Evolutionary conservation across 2,888 invertebrate genomes (phyloP).

Genomic region (Dexiosoma caninum): DNA sequence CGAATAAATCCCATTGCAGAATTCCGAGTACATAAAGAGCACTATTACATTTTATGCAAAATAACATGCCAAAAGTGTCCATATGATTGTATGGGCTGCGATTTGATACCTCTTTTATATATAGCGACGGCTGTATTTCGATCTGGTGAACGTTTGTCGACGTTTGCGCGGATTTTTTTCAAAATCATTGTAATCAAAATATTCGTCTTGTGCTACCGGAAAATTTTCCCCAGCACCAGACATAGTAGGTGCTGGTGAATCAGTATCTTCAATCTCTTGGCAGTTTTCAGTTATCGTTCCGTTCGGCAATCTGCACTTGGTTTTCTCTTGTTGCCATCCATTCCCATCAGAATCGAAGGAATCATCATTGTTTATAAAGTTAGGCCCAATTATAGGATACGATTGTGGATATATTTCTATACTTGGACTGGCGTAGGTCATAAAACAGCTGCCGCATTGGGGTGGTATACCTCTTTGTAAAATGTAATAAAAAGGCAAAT

Average conservation of each 20-base stretch:
- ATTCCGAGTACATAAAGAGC: no score
- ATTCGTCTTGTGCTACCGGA: slow-evolving; percentile 35
- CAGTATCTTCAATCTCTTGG: not conserved
- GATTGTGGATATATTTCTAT: slow-evolving; percentile 27
- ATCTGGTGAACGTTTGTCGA: slow-evolving; percentile 67
- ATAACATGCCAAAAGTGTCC: no score
- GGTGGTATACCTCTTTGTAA: slow-evolving; percentile 66
- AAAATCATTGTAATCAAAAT: slow-evolving; percentile 34
- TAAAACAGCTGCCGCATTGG: slow-evolving; percentile 65
- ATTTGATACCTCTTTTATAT: not conserved
- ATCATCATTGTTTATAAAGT: not conserved
- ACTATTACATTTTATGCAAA: no score
- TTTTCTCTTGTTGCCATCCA: slow-evolving; percentile 64
- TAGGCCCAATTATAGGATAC: not conserved
- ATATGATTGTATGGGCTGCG: no score
- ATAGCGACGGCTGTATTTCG: slow-evolving; percentile 67
- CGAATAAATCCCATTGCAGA: no score
- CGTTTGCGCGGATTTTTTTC: slow-evolving; percentile 42
- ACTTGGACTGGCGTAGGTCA: not conserved
- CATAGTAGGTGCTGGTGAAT: not conserved
- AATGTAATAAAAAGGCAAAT: slow-evolving; percentile 66
- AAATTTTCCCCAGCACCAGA: not conserved
- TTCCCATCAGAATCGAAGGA: slow-evolving; percentile 34
- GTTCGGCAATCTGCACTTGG: slow-evolving; percentile 65
- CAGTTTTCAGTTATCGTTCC: slow-evolving; percentile 66